A percentile compares a stretch with the other conserved stretches of the same genome.
Conservation (phyloP, 2,888 invertebrate species). For the Drosophila neotestacea region DNA sequence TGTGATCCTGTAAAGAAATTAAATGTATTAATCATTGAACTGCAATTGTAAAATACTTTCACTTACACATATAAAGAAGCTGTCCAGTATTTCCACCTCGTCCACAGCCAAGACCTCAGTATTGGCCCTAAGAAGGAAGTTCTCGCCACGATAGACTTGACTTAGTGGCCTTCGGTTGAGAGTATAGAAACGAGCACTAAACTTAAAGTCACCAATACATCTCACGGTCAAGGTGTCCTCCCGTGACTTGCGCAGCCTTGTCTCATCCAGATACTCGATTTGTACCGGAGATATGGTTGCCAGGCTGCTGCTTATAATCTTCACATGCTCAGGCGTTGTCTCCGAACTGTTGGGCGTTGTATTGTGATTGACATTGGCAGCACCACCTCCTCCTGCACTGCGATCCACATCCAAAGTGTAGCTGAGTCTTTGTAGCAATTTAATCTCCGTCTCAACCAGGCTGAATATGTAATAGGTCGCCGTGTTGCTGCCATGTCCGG, state of each 20-base stretch:
- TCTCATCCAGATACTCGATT: conserved; percentile 83
- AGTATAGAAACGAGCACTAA: conserved; percentile 84
- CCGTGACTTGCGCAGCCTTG: conserved; percentile 82
- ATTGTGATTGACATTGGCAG: conserved; percentile 11
- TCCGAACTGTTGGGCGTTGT: conserved; percentile 74
- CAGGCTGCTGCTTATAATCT: conserved; percentile 48
- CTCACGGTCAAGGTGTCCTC: conserved; percentile 81
- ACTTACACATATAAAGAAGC: conserved; percentile 85
- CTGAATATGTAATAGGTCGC: conserved; percentile 84
- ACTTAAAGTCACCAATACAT: conserved; percentile 83
- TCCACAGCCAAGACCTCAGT: conserved; percentile 82
- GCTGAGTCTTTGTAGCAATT: conserved; percentile 83
- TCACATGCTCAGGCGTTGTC: conserved; percentile 79
- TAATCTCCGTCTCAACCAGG: conserved; percentile 82
- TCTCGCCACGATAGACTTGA: conserved; percentile 84
- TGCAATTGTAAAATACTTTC: background rate
- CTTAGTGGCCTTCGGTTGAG: conserved; percentile 82
- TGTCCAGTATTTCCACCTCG: conserved; percentile 84
- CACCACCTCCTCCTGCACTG: conserved; percentile 36
- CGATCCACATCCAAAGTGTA: conserved; percentile 83
- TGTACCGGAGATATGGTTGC: conserved; percentile 80
- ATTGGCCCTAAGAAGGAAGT: conserved; percentile 84
- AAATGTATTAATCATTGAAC: background rate
- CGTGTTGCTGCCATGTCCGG: conserved; percentile 81
- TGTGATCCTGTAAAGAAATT: conserved; percentile 82